Conservation (phyloP, 2,888 invertebrate genomes). For the Cerastis leucographa region DNA sequence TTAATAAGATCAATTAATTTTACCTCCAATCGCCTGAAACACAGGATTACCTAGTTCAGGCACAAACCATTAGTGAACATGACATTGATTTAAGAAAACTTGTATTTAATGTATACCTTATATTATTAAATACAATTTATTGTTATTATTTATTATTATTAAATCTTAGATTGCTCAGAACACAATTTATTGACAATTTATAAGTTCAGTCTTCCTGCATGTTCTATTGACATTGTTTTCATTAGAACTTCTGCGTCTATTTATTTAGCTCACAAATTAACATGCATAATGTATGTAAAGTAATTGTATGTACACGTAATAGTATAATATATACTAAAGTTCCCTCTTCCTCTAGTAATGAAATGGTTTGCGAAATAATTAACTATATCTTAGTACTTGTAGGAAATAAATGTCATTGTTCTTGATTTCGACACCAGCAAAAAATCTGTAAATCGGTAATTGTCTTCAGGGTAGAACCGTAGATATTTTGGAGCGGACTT, state of each 20-base stretch:
- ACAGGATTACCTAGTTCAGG: too few species aligned
- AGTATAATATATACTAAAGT: slow-evolving; percentile 13
- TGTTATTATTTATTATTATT: too few species aligned
- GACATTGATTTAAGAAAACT: too few species aligned
- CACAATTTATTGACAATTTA: background rate
- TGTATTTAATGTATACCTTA: too few species aligned
- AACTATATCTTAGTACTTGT: background rate
- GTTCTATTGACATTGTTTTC: background rate
- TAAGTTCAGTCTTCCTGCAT: background rate
- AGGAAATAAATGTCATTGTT: background rate
- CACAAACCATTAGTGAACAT: too few species aligned
- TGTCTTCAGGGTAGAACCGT: background rate
- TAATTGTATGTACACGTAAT: slow-evolving; percentile 27
- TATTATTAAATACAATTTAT: too few species aligned
- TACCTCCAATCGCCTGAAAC: too few species aligned
- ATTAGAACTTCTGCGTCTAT: slow-evolving; percentile 19
- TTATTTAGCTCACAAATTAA: slow-evolving; percentile 12
- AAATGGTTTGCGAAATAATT: slow-evolving; percentile 3
- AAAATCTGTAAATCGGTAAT: background rate
- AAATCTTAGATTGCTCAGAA: background rate
- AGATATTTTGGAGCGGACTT: slow-evolving; percentile 22
- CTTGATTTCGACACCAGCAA: background rate
- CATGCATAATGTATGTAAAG: slow-evolving; percentile 38
- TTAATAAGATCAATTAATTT: too few species aligned
- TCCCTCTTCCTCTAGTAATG: background rate